phyloP scores from a whole-genome alignment of 2,888 invertebrate species.

The Heliconius aoede region DNA sequence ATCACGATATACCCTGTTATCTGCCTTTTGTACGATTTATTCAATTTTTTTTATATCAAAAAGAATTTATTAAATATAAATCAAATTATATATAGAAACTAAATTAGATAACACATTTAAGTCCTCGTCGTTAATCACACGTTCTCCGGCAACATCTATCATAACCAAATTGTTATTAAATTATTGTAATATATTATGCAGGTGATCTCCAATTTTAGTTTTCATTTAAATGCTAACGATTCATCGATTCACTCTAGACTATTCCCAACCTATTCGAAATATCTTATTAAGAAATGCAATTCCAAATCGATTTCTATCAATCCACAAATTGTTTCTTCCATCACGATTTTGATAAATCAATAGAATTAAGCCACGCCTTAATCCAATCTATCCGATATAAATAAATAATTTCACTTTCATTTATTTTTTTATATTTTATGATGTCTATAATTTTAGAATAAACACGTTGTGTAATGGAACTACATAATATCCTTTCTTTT shows the following conservation, averaged over 20 bases:
- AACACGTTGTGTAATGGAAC: neutral
- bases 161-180: constrained; percentile 22
- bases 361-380: constrained; percentile 40
- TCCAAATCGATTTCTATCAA: constrained; percentile 40
- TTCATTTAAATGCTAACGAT: constrained; percentile 25
- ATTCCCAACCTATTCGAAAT: constrained; percentile 16
- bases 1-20: too few relatives aligned
- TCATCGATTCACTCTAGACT: neutral
- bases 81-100: neutral
- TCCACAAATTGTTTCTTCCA: constrained; percentile 40
- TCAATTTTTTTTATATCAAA: neutral
- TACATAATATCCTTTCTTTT: constrained; percentile 14
- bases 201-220: constrained; percentile 19
- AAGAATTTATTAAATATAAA: neutral
- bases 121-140: constrained; percentile 17
- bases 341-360: constrained; percentile 45
- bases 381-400: constrained; percentile 28
- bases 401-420: constrained; percentile 40
- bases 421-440: constrained; percentile 41
- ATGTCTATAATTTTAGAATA: constrained; percentile 19
- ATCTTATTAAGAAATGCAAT: constrained; percentile 34
- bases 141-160: constrained; percentile 11
- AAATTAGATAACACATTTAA: constrained; percentile 6
- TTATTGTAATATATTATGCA: constrained; percentile 19
- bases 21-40: too few relatives aligned